Conservation (phyloP, 2,797 vertebrate genomes). For the Lithobates sylvaticus region DNA sequence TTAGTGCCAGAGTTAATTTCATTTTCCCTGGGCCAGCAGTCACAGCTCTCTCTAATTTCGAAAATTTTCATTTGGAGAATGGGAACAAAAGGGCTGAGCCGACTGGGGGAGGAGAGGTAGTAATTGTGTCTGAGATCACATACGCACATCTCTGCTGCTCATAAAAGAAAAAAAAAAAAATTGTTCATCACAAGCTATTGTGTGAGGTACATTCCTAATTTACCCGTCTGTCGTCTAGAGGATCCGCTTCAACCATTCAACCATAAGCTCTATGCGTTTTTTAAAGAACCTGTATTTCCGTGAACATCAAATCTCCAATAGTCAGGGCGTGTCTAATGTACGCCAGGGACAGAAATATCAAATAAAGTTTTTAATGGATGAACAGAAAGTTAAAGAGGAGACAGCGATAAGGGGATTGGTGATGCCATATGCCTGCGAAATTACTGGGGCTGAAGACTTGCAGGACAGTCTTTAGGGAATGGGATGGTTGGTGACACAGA, state of each 20-base stretch:
- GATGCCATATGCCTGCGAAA: too few relatives aligned
- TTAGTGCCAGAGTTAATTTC: conserved; percentile 58
- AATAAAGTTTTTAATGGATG: background rate
- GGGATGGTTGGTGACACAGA: too few relatives aligned
- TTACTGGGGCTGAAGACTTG: too few relatives aligned
- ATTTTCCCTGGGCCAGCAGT: conserved; percentile 52
- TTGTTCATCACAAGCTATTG: conserved; percentile 29
- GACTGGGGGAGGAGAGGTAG: conserved; percentile 8
- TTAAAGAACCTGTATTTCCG: background rate
- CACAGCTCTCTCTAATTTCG: conserved; percentile 51
- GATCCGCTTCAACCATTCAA: background rate
- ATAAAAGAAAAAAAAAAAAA: conserved; percentile 11
- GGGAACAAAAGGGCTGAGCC: conserved; percentile 47
- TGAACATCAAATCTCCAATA: background rate
- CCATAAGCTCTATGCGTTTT: background rate
- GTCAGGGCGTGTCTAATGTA: background rate
- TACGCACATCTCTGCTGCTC: background rate
- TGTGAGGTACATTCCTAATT: conserved; percentile 27
- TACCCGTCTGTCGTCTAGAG: conserved; percentile 17
- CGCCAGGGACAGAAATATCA: background rate
- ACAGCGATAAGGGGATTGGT: too few relatives aligned
- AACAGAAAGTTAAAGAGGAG: too few relatives aligned
- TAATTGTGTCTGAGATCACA: conserved; percentile 14
- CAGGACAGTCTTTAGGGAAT: too few relatives aligned
- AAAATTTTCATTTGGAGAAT: conserved; percentile 48